Base-by-base conservation (phyloP, 2,888 invertebrate species). In the Ormia ochracea region DNA sequence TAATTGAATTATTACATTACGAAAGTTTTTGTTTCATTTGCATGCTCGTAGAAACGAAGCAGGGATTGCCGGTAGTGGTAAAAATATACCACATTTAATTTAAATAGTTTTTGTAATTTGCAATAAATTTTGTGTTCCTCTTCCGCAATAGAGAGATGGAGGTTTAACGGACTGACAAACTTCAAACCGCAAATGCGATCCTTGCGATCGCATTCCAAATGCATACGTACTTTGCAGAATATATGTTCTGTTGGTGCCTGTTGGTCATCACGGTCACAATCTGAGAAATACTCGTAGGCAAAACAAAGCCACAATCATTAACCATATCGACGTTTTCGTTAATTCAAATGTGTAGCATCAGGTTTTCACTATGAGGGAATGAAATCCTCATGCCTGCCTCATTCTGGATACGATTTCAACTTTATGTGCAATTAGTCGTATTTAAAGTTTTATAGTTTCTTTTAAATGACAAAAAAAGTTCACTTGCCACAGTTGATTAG, bases 121-220 rank as follows among this genome's bases (percentile, higher is more conserved):
- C 58, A 65, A 58, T 65, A 43, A 28, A 74, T 69, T 69, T 54
- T 33, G 19, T 7, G 21, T 63, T 58, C 48, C 59, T 65, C 36
- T 23, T 31, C 31, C 26, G 12, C 17, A 48, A 21, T 41, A 58
- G 14, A 17, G 36, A 56, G 63, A 14, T 41, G 50, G 56, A 65
- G 73, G 61, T 66, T 75, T 66, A 79, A 66, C 75, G 75, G 52
- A 69, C 38, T 54, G 78, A 78, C 69, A 81, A 80, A 82, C 79
- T 76, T 74, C 78, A 82, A 82, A 81, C 80, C 82, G 43, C 81
- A 82, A 38, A 38, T 70, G 72, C 73, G 68, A 77, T 74, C 76
- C 61, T 70, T 54, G 4, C 21, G 21, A 41, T 48, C 26, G 23
- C 4, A 28, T 28, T 14, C 26, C 23, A 23, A 59, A 14, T 52